Base-by-base conservation (phyloP, 2,888 invertebrate species). In the Cosmorhoe ocellata region DNA sequence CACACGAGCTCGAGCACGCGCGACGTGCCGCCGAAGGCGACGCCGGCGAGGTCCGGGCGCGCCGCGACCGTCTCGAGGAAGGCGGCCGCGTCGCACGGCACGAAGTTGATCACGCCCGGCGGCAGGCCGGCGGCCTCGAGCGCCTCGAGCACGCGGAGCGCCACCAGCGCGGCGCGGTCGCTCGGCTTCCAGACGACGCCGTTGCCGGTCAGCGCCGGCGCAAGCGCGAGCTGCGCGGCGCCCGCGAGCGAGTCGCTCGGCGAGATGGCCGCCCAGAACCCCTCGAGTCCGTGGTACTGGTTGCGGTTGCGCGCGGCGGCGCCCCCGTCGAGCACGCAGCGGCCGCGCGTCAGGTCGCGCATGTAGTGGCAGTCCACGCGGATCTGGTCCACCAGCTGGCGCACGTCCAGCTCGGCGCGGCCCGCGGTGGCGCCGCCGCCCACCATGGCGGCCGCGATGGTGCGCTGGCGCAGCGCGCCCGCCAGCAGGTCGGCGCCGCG, bases 171-270 rank as follows among this genome's bases (percentile, higher is more conserved):
- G 99, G 98, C 0, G 99, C 98, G 82, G 39, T 99, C 98, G 1
- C 99, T 99, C 0, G 99, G 99, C 79, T 99, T 99, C 99, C 99
- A 99, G 51, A 99, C 76, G 5, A 98, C 97, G 11, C 94, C 93
- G 79, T 98, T 99, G 8, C 99, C 99, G 94, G 96, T 96, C 32
- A 97, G 88, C 11, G 97, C 96, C 2, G 97, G 97, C 0, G 97
- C 96, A 74, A 96, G 97, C 0, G 96, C 95, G 59, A 99, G 92
- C 88, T 99, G 99, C 27, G 99, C 99, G 44, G 99, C 99, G 69
- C 99, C 99, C 5, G 99, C 99, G 10, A 99, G 99, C 81, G 99
- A 99, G 87, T 99, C 99, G 78, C 99, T 99, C 0, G 99, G 99
- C 39, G 98, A 96, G 9, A 99, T 94, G 0, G 99, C 98, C 2